Evolutionary conservation across 2,113 vertebrate genomes (phyloP), one percentile per base, ranked within the genome.

Genomic region (Scalopus aquaticus): DNA sequence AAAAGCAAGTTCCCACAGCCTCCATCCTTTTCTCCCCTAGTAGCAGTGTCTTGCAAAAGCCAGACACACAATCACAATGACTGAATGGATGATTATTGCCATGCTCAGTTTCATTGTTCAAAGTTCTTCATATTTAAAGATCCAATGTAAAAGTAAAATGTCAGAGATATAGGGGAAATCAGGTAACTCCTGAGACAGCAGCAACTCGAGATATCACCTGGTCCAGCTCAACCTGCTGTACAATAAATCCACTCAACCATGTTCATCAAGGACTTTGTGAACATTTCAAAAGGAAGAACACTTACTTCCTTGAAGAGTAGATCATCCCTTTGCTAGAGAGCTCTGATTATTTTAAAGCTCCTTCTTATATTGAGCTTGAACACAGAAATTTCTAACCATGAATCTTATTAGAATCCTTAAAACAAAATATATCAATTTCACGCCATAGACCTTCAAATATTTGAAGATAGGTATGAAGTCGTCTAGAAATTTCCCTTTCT

Each of bases 401-500:
- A 13, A 39, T 80, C 37, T 86, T 26, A 74, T 67, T 58, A 46
- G 39, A 37, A 73, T 32, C 42, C 16, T 94, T 86, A 90, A 95
- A 91, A 79, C 4, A 82, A 44, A 92, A 32, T 44, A 70, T 60
- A 32, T 83, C 70, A 37, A 20, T 5, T 81, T 5, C 22, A 28
- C 37, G 70, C n/a, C 20, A 46, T 19, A 81, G 46, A 11, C 20
- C 42, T 82, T 91, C 62, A 93, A 72, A 72, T 91, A 84, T 73
- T 90, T 76, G 16, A 96, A 89, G 76, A 37, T 20, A 88, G 49
- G 24, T 79, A 44, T 90, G 80, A 92, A 94, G 42, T 73, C 74
- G 85, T 86, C 49, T 76, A 79, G n/a, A 87, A 93, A 91, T 72
- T 90, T 69, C 46, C 37, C 77, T 54, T 90, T 91, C 58, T 92